phyloP scores from a whole-genome alignment of 2,113 vertebrate genomes.

The Corvus cornix region DNA sequence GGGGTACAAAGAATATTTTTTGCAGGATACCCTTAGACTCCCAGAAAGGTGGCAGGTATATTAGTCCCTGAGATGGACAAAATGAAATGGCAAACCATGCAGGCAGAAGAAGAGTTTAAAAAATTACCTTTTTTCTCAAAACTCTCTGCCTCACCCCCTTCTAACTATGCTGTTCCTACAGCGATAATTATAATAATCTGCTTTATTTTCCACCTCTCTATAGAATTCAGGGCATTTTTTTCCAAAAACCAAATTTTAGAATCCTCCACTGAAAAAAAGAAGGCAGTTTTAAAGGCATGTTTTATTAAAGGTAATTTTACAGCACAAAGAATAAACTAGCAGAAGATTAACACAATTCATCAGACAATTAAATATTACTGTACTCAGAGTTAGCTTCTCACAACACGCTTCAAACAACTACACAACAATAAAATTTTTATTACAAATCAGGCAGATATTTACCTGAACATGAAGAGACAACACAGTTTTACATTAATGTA shows the following conservation, averaged over 20 bases:
- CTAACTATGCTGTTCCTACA: not conserved
- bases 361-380: not conserved
- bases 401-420: not conserved
- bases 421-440: not conserved
- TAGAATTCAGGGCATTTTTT: not conserved
- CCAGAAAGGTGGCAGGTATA: not conserved
- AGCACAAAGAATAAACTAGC: not conserved
- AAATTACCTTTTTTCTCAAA: not conserved
- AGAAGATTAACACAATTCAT: not conserved
- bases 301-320: not conserved
- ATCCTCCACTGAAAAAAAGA: not conserved
- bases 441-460: not conserved
- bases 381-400: not conserved
- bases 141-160: not conserved
- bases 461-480: not conserved
- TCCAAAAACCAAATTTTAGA: not conserved
- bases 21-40: not conserved
- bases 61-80: not conserved
- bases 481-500: not conserved
- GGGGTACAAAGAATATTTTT: not conserved
- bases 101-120: not conserved
- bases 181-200: not conserved
- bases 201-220: not conserved
- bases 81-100: not conserved
- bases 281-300: not conserved